These are phyloP conservation scores for Protosalanx chinensis DNA, from an alignment of 2,797 vertebrate genomes.

Conservation along the genomic window DNA sequence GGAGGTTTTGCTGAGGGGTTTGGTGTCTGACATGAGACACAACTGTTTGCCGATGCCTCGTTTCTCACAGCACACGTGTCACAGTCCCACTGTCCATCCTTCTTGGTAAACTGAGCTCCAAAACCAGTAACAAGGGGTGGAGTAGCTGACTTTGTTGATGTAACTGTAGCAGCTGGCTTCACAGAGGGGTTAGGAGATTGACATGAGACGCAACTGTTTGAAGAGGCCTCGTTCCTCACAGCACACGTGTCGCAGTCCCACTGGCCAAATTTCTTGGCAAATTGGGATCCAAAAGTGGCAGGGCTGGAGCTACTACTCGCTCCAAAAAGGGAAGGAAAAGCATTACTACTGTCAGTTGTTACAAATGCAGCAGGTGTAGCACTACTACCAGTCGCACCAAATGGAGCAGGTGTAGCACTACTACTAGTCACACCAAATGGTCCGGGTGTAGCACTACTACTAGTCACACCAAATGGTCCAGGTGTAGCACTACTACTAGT, in stretches of 20 bases:
- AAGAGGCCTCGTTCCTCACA: conserved; percentile 53
- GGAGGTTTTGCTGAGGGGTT: conserved; percentile 62
- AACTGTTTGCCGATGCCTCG: conserved; percentile 64
- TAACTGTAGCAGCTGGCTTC: conserved; percentile 27
- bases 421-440: conserved; percentile 62
- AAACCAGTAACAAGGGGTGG: conserved; percentile 61
- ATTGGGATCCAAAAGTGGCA: conserved; percentile 58
- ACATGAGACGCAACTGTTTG: conserved; percentile 60
- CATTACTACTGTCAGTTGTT: conserved; percentile 25
- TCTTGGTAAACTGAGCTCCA: conserved; percentile 72
- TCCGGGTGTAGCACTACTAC: conserved; percentile 40
- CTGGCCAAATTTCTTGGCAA: conserved; percentile 58
- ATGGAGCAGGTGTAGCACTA: conserved; percentile 43
- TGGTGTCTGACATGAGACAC: conserved; percentile 70
- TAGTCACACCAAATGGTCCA: conserved; percentile 30
- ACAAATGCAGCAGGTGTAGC: conserved; percentile 64
- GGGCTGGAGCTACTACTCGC: conserved; percentile 35
- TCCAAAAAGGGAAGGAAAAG: conserved; percentile 43
- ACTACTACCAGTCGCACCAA: conserved; percentile 9
- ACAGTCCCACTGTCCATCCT: conserved; percentile 82
- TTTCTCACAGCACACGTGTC: conserved; percentile 75
- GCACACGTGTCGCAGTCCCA: conserved; percentile 63
- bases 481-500: conserved; percentile 44
- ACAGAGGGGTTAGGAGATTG: conserved; percentile 41
- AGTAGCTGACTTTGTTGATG: conserved; percentile 23